These are phyloP conservation scores for Ia io DNA, from an alignment of 2,113 vertebrate species.

Conservation along the genomic window DNA sequence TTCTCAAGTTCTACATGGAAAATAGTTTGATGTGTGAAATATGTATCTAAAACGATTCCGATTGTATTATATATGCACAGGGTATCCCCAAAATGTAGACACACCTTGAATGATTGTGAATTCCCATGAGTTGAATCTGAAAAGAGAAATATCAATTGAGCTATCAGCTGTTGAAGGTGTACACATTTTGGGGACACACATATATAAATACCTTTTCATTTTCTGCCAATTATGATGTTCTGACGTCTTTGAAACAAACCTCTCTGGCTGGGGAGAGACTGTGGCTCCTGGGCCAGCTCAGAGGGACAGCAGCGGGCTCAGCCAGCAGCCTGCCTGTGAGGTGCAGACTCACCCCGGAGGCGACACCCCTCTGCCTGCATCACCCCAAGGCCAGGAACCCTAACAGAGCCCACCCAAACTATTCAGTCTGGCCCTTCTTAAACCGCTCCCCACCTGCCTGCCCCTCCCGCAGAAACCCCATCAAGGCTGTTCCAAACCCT, in stretches of 20 bases:
- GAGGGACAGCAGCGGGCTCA: background rate
- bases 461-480: background rate
- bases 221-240: background rate
- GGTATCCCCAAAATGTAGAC: no score
- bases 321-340: background rate
- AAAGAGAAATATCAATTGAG: no score
- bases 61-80: background rate
- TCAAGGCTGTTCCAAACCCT: background rate
- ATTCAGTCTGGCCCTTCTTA: background rate
- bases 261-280: background rate
- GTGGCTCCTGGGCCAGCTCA: background rate
- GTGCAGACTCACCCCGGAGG: background rate
- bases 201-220: background rate
- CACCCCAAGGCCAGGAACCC: background rate
- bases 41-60: background rate
- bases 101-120: no score
- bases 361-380: background rate
- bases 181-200: no score
- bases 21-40: background rate
- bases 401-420: background rate
- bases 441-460: background rate
- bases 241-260: background rate
- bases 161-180: no score
- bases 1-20: slow-evolving; percentile 58
- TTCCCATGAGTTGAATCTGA: no score